These are phyloP conservation scores for Sycophaga agraensis DNA, from an alignment of 1,140 invertebrate genomes.

Conservation along the genomic window DNA sequence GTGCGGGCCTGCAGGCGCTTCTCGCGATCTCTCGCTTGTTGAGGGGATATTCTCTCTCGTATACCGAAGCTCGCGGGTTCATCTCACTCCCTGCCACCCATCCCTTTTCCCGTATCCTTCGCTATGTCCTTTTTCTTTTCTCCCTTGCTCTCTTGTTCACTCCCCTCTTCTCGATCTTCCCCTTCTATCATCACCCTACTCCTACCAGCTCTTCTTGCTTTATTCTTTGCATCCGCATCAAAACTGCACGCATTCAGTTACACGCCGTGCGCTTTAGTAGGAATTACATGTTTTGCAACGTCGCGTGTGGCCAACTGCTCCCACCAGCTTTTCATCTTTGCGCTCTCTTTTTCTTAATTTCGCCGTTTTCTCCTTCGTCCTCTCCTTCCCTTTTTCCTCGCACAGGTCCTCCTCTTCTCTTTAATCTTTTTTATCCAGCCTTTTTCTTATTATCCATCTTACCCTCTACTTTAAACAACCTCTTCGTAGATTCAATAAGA, in stretches of 20 bases:
- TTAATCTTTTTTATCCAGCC: not conserved
- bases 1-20: too few species aligned
- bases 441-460: too few species aligned
- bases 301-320: slow-evolving; percentile 35
- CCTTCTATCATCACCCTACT: slow-evolving; percentile 9
- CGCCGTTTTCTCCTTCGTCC: not conserved
- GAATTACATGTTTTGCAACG: slow-evolving; percentile 36
- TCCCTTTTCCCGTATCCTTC: slow-evolving; percentile 4
- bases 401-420: not conserved
- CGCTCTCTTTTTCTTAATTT: slow-evolving; percentile 13
- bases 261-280: slow-evolving; percentile 28
- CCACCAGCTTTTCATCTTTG: slow-evolving; percentile 23
- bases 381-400: not conserved
- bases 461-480: too few species aligned
- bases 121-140: not conserved
- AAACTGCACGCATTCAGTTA: slow-evolving; percentile 12
- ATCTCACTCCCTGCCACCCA: slow-evolving; percentile 17
- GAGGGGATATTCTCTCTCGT: not conserved
- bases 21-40: not conserved
- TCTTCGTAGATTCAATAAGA: too few species aligned
- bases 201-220: not conserved
- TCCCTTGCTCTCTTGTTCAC: slow-evolving; percentile 18
- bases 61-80: not conserved
- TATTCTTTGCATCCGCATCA: not conserved
- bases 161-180: slow-evolving; percentile 9